Evolutionary conservation across 2,113 vertebrate genomes (phyloP).

Genomic region (Propithecus coquereli): DNA sequence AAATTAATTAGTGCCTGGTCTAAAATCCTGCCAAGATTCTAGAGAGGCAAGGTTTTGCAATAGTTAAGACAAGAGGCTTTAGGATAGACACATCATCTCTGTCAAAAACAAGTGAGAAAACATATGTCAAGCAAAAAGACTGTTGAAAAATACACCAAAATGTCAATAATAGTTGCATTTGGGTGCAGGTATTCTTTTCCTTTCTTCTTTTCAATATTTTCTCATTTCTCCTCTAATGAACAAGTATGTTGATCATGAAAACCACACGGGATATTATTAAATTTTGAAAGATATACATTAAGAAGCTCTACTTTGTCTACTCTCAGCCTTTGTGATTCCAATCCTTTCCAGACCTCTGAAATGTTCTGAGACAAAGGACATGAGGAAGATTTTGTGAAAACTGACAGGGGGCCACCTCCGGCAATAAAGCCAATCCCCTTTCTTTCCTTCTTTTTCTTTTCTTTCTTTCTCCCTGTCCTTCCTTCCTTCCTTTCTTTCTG

Average conservation of each 20-base stretch:
- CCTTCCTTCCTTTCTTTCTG: neutral
- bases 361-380: neutral
- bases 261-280: neutral
- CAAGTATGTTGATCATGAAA: neutral
- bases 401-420: neutral
- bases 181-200: neutral
- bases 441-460: neutral
- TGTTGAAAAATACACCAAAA: neutral
- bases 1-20: no score
- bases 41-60: no score
- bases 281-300: neutral
- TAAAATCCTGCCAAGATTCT: no score
- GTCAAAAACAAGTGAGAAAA: neutral
- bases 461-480: neutral
- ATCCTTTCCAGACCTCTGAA: neutral
- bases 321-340: neutral
- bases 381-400: neutral
- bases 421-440: neutral
- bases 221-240: conserved; percentile 13
- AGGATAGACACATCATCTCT: no score
- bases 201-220: conserved; percentile 8
- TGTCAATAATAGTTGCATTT: neutral
- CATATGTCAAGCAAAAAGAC: neutral
- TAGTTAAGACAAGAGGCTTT: no score
- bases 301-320: neutral